These are phyloP conservation scores for Sturmia bella DNA, from an alignment of 2,888 invertebrate species.

Conservation along the genomic window DNA sequence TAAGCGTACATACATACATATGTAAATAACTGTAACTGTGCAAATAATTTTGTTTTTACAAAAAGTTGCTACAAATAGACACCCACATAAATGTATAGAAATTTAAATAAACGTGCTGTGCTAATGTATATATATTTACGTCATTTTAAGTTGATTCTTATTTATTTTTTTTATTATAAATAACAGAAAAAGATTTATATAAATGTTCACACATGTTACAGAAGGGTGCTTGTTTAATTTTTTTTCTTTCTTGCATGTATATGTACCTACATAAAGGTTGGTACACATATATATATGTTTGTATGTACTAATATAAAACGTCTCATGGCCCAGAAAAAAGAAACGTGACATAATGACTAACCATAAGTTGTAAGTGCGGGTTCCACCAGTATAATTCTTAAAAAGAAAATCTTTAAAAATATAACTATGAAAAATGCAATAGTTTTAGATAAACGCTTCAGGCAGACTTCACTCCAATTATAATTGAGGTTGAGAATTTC, in stretches of 20 bases:
- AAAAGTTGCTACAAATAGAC: slow-evolving; percentile 1
- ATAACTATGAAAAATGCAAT: neutral
- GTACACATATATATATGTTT: no score
- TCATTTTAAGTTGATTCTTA: slow-evolving; percentile 25
- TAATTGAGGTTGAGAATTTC: no score
- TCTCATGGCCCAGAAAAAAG: slow-evolving; percentile 15
- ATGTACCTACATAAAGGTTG: no score
- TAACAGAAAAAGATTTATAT: slow-evolving; percentile 9
- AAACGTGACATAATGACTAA: slow-evolving; percentile 32
- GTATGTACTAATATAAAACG: no score
- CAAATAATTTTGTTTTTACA: slow-evolving; percentile 10
- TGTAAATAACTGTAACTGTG: neutral
- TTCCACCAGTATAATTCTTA: neutral
- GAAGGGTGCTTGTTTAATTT: slow-evolving; percentile 27
- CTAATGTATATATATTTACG: slow-evolving; percentile 49
- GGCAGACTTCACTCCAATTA: no score
- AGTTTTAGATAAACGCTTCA: no score
- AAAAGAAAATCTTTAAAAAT: neutral
- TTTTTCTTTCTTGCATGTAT: no score
- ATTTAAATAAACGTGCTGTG: slow-evolving; percentile 20
- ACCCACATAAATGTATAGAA: neutral
- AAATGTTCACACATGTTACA: slow-evolving; percentile 1
- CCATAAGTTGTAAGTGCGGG: neutral
- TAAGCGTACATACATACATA: neutral
- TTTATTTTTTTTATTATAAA: slow-evolving; percentile 1